phyloP scores from a whole-genome alignment of 2,113 vertebrate species.

The Poeciliopsis retropinna region DNA sequence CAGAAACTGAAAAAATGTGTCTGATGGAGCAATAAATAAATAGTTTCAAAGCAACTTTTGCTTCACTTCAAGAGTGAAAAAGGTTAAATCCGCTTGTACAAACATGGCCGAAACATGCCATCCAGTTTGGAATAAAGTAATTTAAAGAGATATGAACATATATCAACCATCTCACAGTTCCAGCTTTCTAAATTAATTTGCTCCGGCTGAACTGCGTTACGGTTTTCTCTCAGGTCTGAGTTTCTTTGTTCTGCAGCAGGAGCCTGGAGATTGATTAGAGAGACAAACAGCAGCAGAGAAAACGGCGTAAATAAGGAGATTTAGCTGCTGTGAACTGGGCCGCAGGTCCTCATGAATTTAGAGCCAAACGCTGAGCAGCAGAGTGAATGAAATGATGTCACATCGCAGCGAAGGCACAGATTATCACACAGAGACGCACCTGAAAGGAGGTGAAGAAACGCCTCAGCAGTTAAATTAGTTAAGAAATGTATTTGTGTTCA shows the following conservation, averaged over 20 bases:
- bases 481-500: neutral
- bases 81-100: neutral
- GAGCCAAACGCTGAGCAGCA: slow-evolving; percentile 9
- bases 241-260: neutral
- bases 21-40: too few relatives aligned
- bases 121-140: neutral
- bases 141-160: neutral
- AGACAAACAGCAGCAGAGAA: slow-evolving; percentile 16
- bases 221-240: neutral
- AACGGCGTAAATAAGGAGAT: slow-evolving; percentile 12
- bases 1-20: too few relatives aligned
- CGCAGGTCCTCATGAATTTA: slow-evolving; percentile 18
- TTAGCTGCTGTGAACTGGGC: slow-evolving; percentile 14
- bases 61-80: neutral
- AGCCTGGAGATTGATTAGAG: slow-evolving; percentile 19
- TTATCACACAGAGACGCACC: neutral
- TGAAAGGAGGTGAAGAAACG: neutral
- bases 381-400: slow-evolving; percentile 13
- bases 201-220: slow-evolving; percentile 16
- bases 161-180: neutral
- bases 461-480: neutral
- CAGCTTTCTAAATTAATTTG: slow-evolving; percentile 2
- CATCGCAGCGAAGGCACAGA: neutral
- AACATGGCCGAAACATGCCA: neutral
- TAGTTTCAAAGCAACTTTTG: too few relatives aligned